Base-by-base conservation (phyloP, 2,113 vertebrate genomes). In the Toxotes jaculatrix region DNA sequence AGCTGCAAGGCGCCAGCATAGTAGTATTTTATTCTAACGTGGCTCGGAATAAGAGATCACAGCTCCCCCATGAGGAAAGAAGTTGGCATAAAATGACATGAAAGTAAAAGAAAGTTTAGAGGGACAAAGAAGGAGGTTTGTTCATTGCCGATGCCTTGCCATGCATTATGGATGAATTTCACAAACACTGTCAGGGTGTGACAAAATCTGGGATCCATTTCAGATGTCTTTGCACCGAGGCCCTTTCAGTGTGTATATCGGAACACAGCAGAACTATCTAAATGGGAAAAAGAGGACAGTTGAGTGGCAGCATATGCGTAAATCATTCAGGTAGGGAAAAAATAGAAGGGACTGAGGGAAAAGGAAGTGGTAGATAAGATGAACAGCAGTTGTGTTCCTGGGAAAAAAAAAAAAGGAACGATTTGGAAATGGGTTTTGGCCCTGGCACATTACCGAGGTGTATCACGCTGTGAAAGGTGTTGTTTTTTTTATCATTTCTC, bases 61-160 rank as follows among this genome's bases (percentile, higher is more conserved):
- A 90, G 81, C 83, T 77, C 84, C 76, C 86, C 75, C 88, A 57
- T 77, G 85, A 83, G 83, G 86, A 81, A 0, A 84, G 49, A 75
- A 16, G 47, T 12, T 38, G 64, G 19, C 51, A 82, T 34, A 38
- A 68, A 65, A 43, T 31, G 45, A 64, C 16, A 71, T 53, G 51
- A 85, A 65, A 75, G 63, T 62, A 43, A 68, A 34, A 79, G 36
- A 69, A 79, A 71, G 67, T 82, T 86, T 59, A 19, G 14, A 79
- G 45, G 31, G 67, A 76, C 65, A 75, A 77, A 80, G 83, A 49
- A 16, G 10, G 32, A 60, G 38, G 51, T 6, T 42, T 11, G 38
- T 32, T 74, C 49, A 63, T 27, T 61, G 42, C 40, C 11, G 40
- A 86, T 19, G 42, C 34, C 36, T 47, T 31, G 19, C 12, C 68